phyloP scores from a whole-genome alignment of 2,113 vertebrate genomes.

The Callospermophilus lateralis region DNA sequence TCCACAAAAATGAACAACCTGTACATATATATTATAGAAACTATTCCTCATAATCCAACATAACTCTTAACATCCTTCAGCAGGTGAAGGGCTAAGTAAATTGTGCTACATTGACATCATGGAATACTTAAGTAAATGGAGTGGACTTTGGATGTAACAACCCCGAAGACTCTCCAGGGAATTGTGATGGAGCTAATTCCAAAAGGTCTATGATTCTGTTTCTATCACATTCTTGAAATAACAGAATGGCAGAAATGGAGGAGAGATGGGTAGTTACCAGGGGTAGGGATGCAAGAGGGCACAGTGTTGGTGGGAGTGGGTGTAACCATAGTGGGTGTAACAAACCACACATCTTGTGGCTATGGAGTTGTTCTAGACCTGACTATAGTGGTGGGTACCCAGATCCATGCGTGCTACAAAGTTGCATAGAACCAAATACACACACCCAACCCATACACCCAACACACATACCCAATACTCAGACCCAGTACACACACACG shows the following conservation, averaged over 20 bases:
- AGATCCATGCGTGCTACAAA: not conserved
- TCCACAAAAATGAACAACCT: not conserved
- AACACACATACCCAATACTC: too few relatives aligned
- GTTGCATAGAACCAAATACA: not conserved
- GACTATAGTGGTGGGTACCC: too few relatives aligned
- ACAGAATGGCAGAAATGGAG: not conserved
- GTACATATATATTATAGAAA: not conserved
- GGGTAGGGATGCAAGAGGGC: rapidly evolving
- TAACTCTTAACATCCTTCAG: not conserved
- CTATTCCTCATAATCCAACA: not conserved
- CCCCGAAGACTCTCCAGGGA: not conserved
- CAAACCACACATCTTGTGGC: not conserved
- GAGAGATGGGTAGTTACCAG: not conserved
- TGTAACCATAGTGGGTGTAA: too few relatives aligned
- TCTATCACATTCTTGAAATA: not conserved
- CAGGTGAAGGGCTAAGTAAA: not conserved
- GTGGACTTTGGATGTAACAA: not conserved
- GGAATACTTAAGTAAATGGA: rapidly evolving
- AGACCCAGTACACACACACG: too few relatives aligned
- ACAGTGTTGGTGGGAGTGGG: rapidly evolving
- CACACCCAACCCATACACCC: too few relatives aligned
- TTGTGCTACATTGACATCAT: rapidly evolving
- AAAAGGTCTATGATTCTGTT: not conserved
- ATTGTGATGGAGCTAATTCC: not conserved
- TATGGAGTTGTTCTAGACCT: too few relatives aligned